Conservation (phyloP, 2,888 invertebrate species). For the Dolichopus griseipennis region DNA sequence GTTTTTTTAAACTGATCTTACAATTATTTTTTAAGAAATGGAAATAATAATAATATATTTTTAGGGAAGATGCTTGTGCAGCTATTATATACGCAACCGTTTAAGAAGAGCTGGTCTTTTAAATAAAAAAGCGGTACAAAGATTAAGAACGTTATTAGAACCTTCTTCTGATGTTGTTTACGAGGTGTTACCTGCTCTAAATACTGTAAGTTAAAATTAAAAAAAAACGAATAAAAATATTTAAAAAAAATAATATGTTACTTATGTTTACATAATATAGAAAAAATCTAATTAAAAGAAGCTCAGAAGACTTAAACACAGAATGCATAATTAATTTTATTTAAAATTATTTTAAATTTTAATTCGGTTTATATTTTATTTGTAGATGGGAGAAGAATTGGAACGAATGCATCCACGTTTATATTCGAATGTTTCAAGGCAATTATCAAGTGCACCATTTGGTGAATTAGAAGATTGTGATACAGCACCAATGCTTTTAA, state of each 20-base stretch:
- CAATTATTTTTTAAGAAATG: no score
- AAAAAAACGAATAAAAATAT: slow-evolving; percentile 19
- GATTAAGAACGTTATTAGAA: slow-evolving; percentile 50
- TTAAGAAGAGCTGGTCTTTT: slow-evolving; percentile 65
- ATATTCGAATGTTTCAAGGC: slow-evolving; percentile 63
- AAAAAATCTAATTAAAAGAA: no score
- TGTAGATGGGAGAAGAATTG: slow-evolving; percentile 56
- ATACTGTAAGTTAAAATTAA: slow-evolving; percentile 43
- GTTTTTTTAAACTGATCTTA: no score
- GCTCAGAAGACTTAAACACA: no score
- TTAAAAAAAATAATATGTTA: no score
- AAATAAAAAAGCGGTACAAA: slow-evolving; percentile 62
- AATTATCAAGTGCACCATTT: slow-evolving; percentile 55
- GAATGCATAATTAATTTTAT: no score
- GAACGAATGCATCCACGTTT: slow-evolving; percentile 72
- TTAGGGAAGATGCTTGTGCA: slow-evolving; percentile 62
- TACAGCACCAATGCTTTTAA: slow-evolving; percentile 48
- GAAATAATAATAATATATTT: not conserved
- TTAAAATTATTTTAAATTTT: no score
- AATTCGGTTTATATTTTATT: slow-evolving; percentile 28
- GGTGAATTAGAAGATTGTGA: slow-evolving; percentile 48
- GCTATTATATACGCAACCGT: slow-evolving; percentile 66
- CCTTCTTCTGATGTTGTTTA: slow-evolving; percentile 47
- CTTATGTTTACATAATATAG: no score
- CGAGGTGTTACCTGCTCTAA: slow-evolving; percentile 57